phyloP scores from a whole-genome alignment of 92 coral and sea anemone species.

The Paragorgia papillata region DNA sequence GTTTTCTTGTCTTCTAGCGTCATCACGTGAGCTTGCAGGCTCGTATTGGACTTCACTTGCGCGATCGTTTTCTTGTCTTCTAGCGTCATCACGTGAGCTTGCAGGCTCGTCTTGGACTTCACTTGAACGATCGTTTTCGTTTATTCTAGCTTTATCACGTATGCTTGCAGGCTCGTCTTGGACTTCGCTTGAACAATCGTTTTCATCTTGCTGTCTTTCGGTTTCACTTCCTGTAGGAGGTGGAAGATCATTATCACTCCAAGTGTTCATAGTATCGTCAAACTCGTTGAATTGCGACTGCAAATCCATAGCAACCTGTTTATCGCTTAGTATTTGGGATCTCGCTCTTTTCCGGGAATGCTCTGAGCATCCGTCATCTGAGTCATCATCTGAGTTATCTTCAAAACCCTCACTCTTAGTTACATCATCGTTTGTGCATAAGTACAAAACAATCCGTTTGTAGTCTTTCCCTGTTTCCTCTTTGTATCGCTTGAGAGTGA shows the following conservation, averaged over 20 bases:
- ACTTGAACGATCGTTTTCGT: neutral
- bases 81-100: neutral
- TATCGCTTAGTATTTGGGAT: conserved; percentile 6
- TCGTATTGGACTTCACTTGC: conserved; percentile 1
- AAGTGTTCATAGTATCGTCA: neutral
- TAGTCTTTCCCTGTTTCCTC: conserved; percentile 71
- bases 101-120: conserved; percentile 1
- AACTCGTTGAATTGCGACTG: conserved; percentile 21
- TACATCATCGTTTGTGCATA: conserved; percentile 39
- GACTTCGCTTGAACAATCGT: neutral
- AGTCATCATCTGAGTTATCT: neutral
- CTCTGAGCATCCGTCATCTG: neutral
- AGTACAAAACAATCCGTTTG: conserved; percentile 57
- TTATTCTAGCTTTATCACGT: neutral
- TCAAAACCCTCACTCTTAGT: conserved; percentile 8
- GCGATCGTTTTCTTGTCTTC: conserved; percentile 3
- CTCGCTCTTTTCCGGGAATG: neutral
- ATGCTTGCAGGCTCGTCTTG: neutral
- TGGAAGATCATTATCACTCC: conserved; percentile 1
- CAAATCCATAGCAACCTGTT: neutral
- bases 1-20: neutral
- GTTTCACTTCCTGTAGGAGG: neutral
- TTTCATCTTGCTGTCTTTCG: conserved; percentile 7
- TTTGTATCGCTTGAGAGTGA: conserved; percentile 55
- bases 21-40: neutral